Evolutionary conservation across 2,113 vertebrate genomes (phyloP), one percentile per base, ranked within the genome.

Genomic region (Chionomys nivalis): DNA sequence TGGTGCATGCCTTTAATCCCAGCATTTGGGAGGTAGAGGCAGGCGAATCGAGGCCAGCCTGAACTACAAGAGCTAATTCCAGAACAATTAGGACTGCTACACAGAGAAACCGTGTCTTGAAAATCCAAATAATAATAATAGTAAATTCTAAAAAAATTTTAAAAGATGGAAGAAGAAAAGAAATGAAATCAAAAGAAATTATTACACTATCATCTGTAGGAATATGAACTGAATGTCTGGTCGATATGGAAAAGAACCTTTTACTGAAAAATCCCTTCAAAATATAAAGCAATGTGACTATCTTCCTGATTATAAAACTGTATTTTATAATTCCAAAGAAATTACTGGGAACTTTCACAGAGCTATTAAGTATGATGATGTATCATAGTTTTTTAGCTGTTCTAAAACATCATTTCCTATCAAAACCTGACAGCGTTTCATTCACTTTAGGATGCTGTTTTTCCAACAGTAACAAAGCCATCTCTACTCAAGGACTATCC

Each of bases 381-480:
- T 36, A 63, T 26, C 47, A 86, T 0, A 73, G 31, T 63, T n/a
- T 47, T 94, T 94, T 33, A 72, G 33, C 13, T 86, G 31, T 87
- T 31, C 79, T 91, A 42, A 44, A 58, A 58, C 68, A 68, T 26
- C 49, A 36, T 78, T 75, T 70, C n/a, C 70, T 58, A 75, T 26
- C 47, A 81, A 92, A 16, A 72, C 70, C 55, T 58, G n/a, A 87
- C 17, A 81, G 83, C 12, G 82, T 85, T 89, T 82, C 63, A 89
- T 77, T 95, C 44, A 47, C 10, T 72, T 89, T 82, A 7, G 44
- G 39, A 66, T 88, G 21, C 42, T 72, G 26, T 24, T 92, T 92
- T 95, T 61, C 87, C 26, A 47, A 96, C 6, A 92, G 14, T 47
- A 95, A 61, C 49, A 93, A 75, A 97, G 90, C 33, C 44, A 76